A percentile compares a stretch with the other conserved stretches of the same genome.
Evolutionary conservation across 2,888 invertebrate species (phyloP).

Genomic region (Tiphia femorata): DNA sequence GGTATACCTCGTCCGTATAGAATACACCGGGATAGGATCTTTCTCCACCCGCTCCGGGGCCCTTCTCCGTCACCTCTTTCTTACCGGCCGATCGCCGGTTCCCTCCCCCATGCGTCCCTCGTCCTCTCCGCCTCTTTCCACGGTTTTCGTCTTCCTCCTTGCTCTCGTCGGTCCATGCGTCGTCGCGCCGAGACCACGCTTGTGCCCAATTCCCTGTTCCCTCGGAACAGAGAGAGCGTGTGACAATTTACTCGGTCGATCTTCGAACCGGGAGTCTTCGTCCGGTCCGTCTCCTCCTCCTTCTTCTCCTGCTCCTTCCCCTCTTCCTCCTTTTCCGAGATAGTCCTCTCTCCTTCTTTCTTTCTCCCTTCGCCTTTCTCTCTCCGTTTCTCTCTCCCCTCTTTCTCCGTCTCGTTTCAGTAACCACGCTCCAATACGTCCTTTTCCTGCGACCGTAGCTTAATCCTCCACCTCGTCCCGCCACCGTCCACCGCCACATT

Average conservation of each 20-base stretch:
- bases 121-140: constrained; percentile 23
- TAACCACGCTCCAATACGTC: too few species aligned
- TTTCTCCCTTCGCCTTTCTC: constrained; percentile 7
- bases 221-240: constrained; percentile 62
- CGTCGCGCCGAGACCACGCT: constrained; percentile 29
- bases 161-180: constrained; percentile 18
- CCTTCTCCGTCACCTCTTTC: constrained; percentile 39
- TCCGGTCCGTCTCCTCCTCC: constrained; percentile 28
- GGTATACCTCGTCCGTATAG: constrained; percentile 37
- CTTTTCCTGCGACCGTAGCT: too few species aligned
- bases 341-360: constrained; percentile 37
- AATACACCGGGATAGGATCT: constrained; percentile 60
- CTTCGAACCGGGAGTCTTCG: constrained; percentile 49
- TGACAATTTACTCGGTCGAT: constrained; percentile 69
- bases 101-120: constrained; percentile 13
- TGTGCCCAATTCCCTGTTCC: constrained; percentile 57
- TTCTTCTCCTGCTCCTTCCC: constrained; percentile 25
- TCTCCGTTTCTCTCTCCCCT: too few species aligned
- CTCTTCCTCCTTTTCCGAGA: too few species aligned
- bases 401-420: too few species aligned
- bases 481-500: too few species aligned
- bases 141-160: constrained; percentile 21
- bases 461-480: too few species aligned
- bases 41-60: constrained; percentile 55
- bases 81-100: constrained; percentile 39